Evolutionary conservation across 2,888 invertebrate species (phyloP).

Genomic region (Eutolmus rufibarbis): DNA sequence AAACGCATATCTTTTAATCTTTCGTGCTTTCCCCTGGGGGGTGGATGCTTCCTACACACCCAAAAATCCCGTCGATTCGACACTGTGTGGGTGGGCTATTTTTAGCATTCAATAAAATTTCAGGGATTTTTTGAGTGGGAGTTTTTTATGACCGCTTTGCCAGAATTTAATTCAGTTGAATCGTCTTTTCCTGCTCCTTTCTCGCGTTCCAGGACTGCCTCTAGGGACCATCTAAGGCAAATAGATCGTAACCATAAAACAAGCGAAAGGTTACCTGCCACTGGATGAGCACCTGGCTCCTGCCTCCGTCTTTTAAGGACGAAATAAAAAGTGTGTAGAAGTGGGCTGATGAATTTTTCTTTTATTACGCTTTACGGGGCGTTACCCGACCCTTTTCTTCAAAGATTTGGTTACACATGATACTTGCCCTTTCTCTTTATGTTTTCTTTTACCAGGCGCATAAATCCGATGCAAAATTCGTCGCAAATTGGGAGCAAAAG

Average conservation of each 20-base stretch:
- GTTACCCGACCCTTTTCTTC: neutral
- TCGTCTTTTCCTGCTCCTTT: conserved; percentile 4
- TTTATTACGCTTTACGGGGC: neutral
- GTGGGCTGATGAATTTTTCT: neutral
- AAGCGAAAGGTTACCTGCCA: neutral
- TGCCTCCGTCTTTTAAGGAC: neutral
- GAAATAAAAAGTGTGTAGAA: neutral
- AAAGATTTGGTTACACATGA: neutral
- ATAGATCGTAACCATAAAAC: neutral
- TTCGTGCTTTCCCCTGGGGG: neutral
- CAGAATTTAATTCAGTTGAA: conserved; percentile 24
- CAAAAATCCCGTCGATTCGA: neutral
- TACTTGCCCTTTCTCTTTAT: neutral
- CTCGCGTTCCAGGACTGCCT: neutral
- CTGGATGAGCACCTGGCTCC: neutral
- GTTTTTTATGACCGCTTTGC: neutral
- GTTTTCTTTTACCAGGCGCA: neutral
- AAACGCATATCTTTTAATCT: neutral
- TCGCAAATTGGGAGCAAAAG: neutral
- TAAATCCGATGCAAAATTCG: neutral
- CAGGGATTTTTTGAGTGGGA: neutral
- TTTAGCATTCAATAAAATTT: conserved; percentile 20
- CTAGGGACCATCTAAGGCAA: neutral
- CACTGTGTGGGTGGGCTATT: neutral
- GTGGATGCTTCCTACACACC: neutral